Conservation (phyloP, 2,888 invertebrate species). For the Luperina testacea region DNA sequence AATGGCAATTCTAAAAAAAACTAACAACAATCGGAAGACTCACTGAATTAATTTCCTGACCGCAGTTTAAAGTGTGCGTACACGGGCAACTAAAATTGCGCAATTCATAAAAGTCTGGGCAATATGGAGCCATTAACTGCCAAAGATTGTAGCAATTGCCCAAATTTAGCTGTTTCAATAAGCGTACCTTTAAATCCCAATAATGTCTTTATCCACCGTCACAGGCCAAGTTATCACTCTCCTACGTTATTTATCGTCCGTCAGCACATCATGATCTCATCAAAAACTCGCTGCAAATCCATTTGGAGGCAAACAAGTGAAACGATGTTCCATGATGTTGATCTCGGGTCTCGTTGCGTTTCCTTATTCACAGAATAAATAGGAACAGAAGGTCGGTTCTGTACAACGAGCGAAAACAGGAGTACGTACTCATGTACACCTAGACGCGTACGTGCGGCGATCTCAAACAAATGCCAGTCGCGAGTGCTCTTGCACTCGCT, state of each 20-base stretch:
- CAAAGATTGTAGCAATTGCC: neutral
- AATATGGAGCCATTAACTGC: neutral
- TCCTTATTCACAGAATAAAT: neutral
- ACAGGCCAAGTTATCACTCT: conserved; percentile 2
- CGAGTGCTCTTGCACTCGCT: neutral
- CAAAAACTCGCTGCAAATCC: conserved; percentile 45
- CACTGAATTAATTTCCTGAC: neutral
- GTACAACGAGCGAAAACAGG: neutral
- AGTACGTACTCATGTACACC: neutral
- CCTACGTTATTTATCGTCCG: conserved; percentile 20
- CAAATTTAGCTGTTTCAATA: neutral
- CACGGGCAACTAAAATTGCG: neutral
- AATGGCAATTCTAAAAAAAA: neutral
- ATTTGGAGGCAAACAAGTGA: conserved; percentile 58
- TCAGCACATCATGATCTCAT: conserved; percentile 48
- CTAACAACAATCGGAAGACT: neutral
- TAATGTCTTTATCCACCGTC: neutral
- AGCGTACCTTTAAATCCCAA: neutral
- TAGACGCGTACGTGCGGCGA: neutral
- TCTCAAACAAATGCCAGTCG: neutral
- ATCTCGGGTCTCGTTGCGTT: conserved; percentile 45
- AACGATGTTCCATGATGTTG: conserved; percentile 33
- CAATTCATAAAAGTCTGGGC: neutral
- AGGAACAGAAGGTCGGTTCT: conserved; percentile 1
- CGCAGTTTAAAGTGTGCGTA: no score